These are phyloP conservation scores for Pelvicachromis taeniatus DNA, from an alignment of 2,113 vertebrate genomes.

Conservation along the genomic window DNA sequence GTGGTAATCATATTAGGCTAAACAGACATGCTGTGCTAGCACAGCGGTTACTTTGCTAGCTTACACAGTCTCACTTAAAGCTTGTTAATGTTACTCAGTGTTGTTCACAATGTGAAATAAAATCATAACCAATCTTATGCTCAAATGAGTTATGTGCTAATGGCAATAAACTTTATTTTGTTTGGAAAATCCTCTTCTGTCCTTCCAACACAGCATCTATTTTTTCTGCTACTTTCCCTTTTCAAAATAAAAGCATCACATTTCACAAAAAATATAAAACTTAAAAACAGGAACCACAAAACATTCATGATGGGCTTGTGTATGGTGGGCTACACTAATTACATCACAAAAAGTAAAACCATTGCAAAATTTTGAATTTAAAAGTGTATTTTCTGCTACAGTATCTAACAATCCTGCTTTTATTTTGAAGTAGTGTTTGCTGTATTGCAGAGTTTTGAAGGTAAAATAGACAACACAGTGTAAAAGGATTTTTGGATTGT, in stretches of 20 bases:
- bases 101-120: not conserved
- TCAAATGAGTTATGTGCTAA: not conserved
- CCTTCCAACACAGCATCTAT: not conserved
- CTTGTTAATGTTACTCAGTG: not conserved
- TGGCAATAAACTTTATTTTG: not conserved
- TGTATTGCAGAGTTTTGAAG: not conserved
- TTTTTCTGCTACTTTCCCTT: not conserved
- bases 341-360: not conserved
- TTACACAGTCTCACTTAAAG: not conserved
- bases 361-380: not conserved
- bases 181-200: not conserved
- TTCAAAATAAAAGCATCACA: not conserved
- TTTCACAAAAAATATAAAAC: not conserved
- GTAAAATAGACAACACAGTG: not conserved
- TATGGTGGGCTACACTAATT: not conserved
- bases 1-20: not conserved
- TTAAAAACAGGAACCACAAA: not conserved
- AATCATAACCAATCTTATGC: not conserved
- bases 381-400: not conserved
- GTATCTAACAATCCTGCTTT: not conserved
- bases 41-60: not conserved
- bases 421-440: not conserved
- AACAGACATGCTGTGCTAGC: too few relatives aligned
- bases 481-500: not conserved
- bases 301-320: not conserved